These are phyloP conservation scores for Porphyrio hochstetteri DNA, from an alignment of 2,113 vertebrate species.

Conservation along the genomic window DNA sequence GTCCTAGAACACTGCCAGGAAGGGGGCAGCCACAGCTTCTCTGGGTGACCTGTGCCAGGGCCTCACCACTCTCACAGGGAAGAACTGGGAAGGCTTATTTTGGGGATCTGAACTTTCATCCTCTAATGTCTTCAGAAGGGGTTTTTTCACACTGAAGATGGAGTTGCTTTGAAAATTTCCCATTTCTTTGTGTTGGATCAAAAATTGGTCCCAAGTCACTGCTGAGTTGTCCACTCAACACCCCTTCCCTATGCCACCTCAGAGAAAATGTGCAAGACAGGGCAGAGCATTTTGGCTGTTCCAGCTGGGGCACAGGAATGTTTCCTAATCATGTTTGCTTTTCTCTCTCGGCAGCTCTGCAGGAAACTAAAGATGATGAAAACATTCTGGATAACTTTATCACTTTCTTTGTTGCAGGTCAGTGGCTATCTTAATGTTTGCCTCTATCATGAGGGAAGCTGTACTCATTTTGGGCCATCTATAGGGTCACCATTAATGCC, in stretches of 20 bases:
- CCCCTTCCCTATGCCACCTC: rapidly evolving
- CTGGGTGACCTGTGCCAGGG: no score
- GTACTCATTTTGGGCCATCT: background rate
- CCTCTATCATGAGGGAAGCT: background rate
- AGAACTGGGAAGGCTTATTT: background rate
- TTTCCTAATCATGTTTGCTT: background rate
- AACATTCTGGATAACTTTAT: constrained; percentile 91
- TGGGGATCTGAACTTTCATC: background rate
- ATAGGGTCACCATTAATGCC: background rate
- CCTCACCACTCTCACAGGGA: no score
- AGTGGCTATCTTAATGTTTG: constrained; percentile 44
- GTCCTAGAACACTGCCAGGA: no score
- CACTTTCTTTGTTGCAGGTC: constrained; percentile 92
- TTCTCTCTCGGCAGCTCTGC: constrained; percentile 75
- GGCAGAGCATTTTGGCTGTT: background rate
- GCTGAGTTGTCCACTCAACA: background rate
- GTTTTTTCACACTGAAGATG: background rate
- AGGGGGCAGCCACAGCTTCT: no score
- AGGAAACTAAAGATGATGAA: constrained; percentile 80
- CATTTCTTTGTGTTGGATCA: background rate
- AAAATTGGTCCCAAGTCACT: background rate
- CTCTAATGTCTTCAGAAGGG: background rate
- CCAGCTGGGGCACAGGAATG: background rate
- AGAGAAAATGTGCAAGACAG: background rate
- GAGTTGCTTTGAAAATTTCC: background rate